Conservation (phyloP, 2,113 vertebrate genomes). For the Choloepus hoffmanni region DNA sequence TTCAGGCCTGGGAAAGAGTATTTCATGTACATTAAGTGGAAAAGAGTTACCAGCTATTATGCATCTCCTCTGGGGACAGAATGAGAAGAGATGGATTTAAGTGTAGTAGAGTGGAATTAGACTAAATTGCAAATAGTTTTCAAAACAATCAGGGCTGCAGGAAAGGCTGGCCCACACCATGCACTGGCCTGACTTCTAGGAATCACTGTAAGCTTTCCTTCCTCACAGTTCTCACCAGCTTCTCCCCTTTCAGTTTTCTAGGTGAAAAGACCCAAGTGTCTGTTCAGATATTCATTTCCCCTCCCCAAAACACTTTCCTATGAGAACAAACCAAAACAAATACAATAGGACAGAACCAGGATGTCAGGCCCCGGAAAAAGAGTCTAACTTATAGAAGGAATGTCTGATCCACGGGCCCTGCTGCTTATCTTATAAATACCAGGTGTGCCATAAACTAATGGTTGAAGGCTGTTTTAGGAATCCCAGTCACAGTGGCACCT, state of each 20-base stretch:
- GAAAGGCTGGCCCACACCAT: background rate
- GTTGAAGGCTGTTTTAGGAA: too few relatives aligned
- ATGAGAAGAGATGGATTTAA: background rate
- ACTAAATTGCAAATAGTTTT: background rate
- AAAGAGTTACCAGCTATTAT: background rate
- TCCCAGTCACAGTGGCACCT: too few relatives aligned
- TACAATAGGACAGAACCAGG: background rate
- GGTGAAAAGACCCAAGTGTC: background rate
- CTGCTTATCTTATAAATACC: too few relatives aligned
- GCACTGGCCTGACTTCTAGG: rapidly evolving
- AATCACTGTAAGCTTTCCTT: background rate
- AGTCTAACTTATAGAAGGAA: too few relatives aligned
- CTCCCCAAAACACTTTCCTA: background rate
- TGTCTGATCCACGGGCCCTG: too few relatives aligned
- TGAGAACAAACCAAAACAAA: background rate
- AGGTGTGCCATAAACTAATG: too few relatives aligned
- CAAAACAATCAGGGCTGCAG: background rate
- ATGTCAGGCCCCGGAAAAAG: too few relatives aligned
- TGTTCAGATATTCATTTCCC: background rate
- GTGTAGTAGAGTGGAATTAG: background rate
- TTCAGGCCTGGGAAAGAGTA: background rate
- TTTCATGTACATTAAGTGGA: background rate
- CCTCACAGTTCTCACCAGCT: background rate
- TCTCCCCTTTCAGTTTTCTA: background rate
- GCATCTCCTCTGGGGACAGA: background rate